phyloP scores from a whole-genome alignment of 2,888 invertebrate species.

The Gasteruption jaculator region DNA sequence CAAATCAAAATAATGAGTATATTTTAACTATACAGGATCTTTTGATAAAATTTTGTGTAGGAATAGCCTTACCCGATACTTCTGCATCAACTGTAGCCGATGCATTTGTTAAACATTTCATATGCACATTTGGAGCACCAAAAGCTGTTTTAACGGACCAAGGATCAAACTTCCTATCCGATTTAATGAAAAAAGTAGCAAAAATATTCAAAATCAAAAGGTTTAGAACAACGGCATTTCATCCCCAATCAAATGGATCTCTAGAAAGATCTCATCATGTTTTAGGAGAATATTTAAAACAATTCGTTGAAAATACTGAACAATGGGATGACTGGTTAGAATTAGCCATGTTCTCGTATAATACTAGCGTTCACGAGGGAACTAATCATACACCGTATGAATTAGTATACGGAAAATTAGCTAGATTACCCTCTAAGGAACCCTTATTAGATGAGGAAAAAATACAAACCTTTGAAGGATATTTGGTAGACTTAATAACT shows the following conservation, averaged over 20 bases:
- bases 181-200: not conserved
- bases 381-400: conserved; percentile 17
- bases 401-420: conserved; percentile 19
- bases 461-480: conserved; percentile 16
- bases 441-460: conserved; percentile 1
- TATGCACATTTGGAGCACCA: conserved; percentile 12
- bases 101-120: conserved; percentile 22
- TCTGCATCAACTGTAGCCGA: conserved; percentile 16
- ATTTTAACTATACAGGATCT: conserved; percentile 14
- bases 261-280: conserved; percentile 19
- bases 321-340: conserved; percentile 20
- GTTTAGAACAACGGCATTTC: conserved; percentile 1
- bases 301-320: conserved; percentile 7
- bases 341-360: conserved; percentile 15
- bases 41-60: conserved; percentile 1
- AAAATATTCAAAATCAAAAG: conserved; percentile 6
- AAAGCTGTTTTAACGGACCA: conserved; percentile 1
- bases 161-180: conserved; percentile 3
- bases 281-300: conserved; percentile 21
- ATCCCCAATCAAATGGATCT: conserved; percentile 18
- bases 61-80: not conserved
- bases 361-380: conserved; percentile 14
- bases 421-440: conserved; percentile 16
- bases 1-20: conserved; percentile 26
- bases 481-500: conserved; percentile 13